Conservation (phyloP, 2,113 vertebrate species). For the Neogobius melanostomus region DNA sequence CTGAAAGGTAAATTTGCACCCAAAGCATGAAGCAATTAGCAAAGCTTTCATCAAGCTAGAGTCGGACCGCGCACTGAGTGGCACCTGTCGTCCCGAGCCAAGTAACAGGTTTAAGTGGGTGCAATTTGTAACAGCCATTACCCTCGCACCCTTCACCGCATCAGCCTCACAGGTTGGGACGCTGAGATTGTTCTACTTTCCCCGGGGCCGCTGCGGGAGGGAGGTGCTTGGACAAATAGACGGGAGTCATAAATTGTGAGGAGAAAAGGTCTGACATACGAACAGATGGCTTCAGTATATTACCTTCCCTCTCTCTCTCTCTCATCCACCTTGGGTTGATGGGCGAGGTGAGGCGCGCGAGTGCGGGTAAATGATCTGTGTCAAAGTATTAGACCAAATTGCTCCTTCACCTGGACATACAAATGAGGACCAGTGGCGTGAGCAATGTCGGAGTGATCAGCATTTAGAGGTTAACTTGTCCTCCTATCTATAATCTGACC, state of each 20-base stretch:
- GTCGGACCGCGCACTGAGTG: background rate
- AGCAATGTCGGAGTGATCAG: constrained; percentile 73
- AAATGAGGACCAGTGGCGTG: constrained; percentile 70
- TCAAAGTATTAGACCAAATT: constrained; percentile 73
- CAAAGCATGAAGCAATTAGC: too few species aligned
- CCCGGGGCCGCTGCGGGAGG: constrained; percentile 46
- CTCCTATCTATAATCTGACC: constrained; percentile 45
- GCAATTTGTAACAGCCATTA: constrained; percentile 69
- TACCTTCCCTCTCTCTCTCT: constrained; percentile 63
- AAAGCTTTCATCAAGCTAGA: too few species aligned
- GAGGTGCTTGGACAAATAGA: constrained; percentile 68
- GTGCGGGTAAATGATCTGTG: constrained; percentile 73
- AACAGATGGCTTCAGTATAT: constrained; percentile 76
- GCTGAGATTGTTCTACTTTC: constrained; percentile 54
- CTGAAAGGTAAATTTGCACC: too few species aligned
- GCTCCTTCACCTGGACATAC: constrained; percentile 73
- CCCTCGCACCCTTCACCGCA: constrained; percentile 60
- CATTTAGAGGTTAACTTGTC: constrained; percentile 62
- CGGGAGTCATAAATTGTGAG: constrained; percentile 66
- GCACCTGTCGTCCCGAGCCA: constrained; percentile 43
- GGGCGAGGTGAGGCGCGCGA: constrained; percentile 57
- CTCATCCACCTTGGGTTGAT: constrained; percentile 63
- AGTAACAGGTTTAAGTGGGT: constrained; percentile 48
- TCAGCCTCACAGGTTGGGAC: constrained; percentile 54
- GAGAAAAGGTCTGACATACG: constrained; percentile 75